These are phyloP conservation scores for Clarias laeviceps DNA, from an alignment of 2,797 vertebrate genomes.

Conservation along the genomic window DNA sequence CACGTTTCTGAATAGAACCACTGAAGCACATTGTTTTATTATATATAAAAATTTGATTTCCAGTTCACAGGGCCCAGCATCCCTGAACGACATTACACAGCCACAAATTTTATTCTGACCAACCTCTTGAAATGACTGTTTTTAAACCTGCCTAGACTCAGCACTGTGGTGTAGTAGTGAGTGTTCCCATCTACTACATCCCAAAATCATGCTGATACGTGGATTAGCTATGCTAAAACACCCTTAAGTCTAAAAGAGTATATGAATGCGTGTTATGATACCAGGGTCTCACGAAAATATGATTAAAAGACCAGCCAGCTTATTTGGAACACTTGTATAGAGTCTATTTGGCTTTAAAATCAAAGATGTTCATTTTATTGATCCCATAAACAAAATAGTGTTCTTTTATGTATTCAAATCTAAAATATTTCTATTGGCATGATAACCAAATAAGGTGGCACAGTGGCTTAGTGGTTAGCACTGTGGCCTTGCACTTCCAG, in stretches of 20 bases:
- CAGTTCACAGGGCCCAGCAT: background rate
- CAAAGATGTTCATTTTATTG: background rate
- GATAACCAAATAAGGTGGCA: background rate
- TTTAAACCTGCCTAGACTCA: background rate
- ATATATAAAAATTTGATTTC: slow-evolving; percentile 19
- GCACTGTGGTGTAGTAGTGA: no score
- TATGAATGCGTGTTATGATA: background rate
- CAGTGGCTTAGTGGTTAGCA: no score
- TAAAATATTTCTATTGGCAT: background rate
- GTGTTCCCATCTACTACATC: background rate
- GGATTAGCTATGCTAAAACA: slow-evolving; percentile 6
- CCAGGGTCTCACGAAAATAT: background rate
- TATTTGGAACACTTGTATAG: background rate
- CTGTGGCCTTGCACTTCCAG: no score
- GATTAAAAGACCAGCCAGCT: slow-evolving; percentile 11
- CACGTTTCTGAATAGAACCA: slow-evolving; percentile 20
- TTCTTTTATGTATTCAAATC: background rate
- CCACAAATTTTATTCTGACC: background rate
- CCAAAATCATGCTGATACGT: background rate
- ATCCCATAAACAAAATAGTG: background rate
- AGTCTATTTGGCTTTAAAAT: background rate
- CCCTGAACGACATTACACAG: background rate
- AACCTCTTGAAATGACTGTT: background rate
- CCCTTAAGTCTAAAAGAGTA: background rate
- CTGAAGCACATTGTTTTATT: slow-evolving; percentile 39